These are phyloP conservation scores for Pelodytes ibericus DNA, from an alignment of 2,797 vertebrate genomes.

Conservation along the genomic window DNA sequence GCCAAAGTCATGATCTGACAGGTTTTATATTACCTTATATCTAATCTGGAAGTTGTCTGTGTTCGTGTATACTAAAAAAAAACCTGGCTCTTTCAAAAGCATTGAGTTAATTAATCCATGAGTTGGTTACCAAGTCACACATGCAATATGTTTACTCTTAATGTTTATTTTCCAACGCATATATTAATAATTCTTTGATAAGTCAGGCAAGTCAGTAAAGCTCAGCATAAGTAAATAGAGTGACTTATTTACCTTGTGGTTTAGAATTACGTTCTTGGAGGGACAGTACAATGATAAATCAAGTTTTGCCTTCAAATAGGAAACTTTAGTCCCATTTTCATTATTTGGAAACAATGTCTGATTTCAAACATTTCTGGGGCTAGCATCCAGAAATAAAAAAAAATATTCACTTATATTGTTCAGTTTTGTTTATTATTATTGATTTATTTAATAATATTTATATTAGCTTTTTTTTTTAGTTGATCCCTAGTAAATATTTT, in stretches of 20 bases:
- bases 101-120: background rate
- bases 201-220: slow-evolving; percentile 3
- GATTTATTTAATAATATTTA: too few relatives aligned
- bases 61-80: background rate
- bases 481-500: too few relatives aligned
- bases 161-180: slow-evolving; percentile 21
- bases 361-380: too few relatives aligned
- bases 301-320: background rate
- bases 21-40: too few relatives aligned
- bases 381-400: too few relatives aligned
- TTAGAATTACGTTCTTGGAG: slow-evolving; percentile 25
- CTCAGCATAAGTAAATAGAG: background rate
- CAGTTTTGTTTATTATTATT: too few relatives aligned
- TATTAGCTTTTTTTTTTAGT: too few relatives aligned
- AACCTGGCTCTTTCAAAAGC: background rate
- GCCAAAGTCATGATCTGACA: background rate
- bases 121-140: slow-evolving; percentile 10
- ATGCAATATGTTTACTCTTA: background rate
- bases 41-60: too few relatives aligned
- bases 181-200: slow-evolving; percentile 34
- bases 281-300: background rate
- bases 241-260: slow-evolving; percentile 15
- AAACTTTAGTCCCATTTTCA: background rate
- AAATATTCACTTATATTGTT: too few relatives aligned
- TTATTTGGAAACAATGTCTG: background rate